phyloP scores from a whole-genome alignment of 1,140 invertebrate species.

The Ceratina japonica region DNA sequence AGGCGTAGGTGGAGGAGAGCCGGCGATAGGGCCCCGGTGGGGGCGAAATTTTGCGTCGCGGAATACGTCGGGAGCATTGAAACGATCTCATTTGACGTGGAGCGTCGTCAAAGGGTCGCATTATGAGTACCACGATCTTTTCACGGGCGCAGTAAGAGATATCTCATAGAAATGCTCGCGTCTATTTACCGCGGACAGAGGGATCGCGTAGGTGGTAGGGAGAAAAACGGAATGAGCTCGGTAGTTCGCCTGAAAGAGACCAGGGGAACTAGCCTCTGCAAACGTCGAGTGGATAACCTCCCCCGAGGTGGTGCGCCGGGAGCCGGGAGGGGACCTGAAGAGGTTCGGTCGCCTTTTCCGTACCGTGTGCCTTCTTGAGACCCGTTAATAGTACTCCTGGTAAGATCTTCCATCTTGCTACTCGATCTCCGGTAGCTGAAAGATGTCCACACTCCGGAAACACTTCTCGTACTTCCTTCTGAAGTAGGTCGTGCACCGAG shows the following conservation, averaged over 20 bases:
- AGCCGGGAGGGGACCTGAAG: conserved; percentile 30
- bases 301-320: too few relatives aligned
- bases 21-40: not conserved
- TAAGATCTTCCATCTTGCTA: conserved; percentile 57
- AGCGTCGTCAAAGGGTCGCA: conserved; percentile 49
- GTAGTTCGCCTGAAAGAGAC: conserved; percentile 40
- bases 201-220: conserved; percentile 1
- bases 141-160: conserved; percentile 53
- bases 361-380: conserved; percentile 33
- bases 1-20: too few relatives aligned
- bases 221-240: conserved; percentile 14
- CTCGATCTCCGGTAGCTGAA: conserved; percentile 46
- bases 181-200: conserved; percentile 57
- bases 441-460: conserved; percentile 46
- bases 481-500: conserved; percentile 35
- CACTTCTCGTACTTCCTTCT: conserved; percentile 39
- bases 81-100: conserved; percentile 48
- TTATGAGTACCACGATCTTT: conserved; percentile 60
- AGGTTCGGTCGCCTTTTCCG: conserved; percentile 56
- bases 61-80: conserved; percentile 49
- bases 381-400: conserved; percentile 54
- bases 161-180: conserved; percentile 58
- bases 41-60: conserved; percentile 36
- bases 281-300: conserved; percentile 56
- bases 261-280: conserved; percentile 43